Evolutionary conservation across 1,140 invertebrate genomes (phyloP).

Genomic region (Leptopilina boulardi): DNA sequence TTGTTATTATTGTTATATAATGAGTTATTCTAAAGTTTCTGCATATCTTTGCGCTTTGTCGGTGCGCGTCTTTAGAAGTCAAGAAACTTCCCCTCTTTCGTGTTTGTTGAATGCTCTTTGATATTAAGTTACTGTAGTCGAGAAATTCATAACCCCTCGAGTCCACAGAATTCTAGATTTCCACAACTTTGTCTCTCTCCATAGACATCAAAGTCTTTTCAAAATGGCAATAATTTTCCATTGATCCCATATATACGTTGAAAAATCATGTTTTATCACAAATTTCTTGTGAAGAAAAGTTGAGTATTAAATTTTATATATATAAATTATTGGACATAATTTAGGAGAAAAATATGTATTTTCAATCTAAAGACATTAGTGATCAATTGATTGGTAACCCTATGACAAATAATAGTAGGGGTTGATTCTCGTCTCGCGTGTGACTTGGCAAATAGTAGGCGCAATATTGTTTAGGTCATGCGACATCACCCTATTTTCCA

Average conservation of each 20-base stretch:
- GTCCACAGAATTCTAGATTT: slow-evolving; percentile 33
- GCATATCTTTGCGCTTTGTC: slow-evolving; percentile 49
- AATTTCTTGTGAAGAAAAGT: no score
- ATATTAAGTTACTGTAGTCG: slow-evolving; percentile 61
- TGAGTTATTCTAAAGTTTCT: slow-evolving; percentile 51
- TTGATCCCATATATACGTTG: not conserved
- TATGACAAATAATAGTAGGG: slow-evolving; percentile 4
- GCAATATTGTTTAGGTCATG: slow-evolving; percentile 43
- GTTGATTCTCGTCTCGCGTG: not conserved
- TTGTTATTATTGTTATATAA: slow-evolving; percentile 43
- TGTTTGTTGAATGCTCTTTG: slow-evolving; percentile 55
- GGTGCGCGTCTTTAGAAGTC: slow-evolving; percentile 32
- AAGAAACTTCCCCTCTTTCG: slow-evolving; percentile 50
- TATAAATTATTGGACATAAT: no score
- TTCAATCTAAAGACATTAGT: no score
- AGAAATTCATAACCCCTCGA: slow-evolving; percentile 55
- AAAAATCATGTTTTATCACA: not conserved
- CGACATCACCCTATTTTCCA: slow-evolving; percentile 37
- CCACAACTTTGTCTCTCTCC: not conserved
- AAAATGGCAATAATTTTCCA: not conserved
- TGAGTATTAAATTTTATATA: no score
- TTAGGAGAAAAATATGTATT: no score
- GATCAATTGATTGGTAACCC: not conserved
- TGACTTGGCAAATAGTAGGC: slow-evolving; percentile 44
- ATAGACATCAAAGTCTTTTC: not conserved